Percentiles rank a stretch among this genome's conserved stretches.
phyloP scores from a whole-genome alignment of 2,113 vertebrate species.

The Tragelaphus buxtoni region DNA sequence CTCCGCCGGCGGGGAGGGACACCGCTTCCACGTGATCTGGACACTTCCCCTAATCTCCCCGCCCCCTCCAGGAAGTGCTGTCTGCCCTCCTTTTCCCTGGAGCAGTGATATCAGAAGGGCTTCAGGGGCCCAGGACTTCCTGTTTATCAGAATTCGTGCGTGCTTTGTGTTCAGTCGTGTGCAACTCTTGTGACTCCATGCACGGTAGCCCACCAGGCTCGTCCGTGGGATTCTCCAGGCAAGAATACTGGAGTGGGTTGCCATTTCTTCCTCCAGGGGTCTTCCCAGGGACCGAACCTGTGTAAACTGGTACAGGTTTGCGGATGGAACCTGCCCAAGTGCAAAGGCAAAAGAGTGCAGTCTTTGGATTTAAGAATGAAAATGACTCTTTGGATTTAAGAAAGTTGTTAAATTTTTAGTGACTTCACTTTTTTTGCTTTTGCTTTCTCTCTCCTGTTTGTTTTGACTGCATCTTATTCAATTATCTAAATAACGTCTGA shows the following conservation, averaged over 20 bases:
- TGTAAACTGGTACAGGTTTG: background rate
- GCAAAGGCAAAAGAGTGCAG: background rate
- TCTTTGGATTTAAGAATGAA: background rate
- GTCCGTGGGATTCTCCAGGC: background rate
- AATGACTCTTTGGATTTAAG: background rate
- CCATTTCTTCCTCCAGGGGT: background rate
- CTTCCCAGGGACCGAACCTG: background rate
- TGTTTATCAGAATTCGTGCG: background rate
- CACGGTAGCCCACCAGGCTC: rapidly evolving
- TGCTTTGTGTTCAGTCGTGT: background rate
- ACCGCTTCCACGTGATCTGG: rapidly evolving
- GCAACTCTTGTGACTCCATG: background rate
- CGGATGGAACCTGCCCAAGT: background rate
- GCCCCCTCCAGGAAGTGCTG: too few species aligned
- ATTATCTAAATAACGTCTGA: background rate
- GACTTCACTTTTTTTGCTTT: background rate
- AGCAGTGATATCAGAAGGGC: background rate
- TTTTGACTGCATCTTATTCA: background rate
- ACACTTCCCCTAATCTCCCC: background rate
- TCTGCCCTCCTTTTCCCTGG: background rate
- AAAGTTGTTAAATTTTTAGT: background rate
- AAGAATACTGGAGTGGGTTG: background rate
- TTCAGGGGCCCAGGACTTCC: background rate
- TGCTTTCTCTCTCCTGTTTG: background rate
- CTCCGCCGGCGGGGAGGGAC: rapidly evolving